These are phyloP conservation scores for Drepana falcataria DNA, from an alignment of 2,888 invertebrate species.

Conservation along the genomic window DNA sequence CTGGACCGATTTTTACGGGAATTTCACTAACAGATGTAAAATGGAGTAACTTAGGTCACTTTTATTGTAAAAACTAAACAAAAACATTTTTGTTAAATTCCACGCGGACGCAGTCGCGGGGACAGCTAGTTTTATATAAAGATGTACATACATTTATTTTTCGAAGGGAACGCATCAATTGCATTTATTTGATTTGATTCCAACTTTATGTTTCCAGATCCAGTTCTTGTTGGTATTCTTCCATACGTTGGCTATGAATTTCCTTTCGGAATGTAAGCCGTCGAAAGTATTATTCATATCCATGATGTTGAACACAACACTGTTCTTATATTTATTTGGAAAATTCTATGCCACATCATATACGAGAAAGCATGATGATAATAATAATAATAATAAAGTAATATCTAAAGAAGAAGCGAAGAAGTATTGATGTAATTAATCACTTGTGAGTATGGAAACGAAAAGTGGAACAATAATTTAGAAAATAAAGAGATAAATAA, in stretches of 20 bases:
- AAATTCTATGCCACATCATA: constrained; percentile 35
- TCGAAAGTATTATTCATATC: constrained; percentile 21
- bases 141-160: too few relatives aligned
- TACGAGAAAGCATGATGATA: constrained; percentile 11
- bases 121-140: too few relatives aligned
- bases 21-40: too few relatives aligned
- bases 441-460: too few relatives aligned
- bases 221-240: constrained; percentile 31
- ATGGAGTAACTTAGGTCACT: too few relatives aligned
- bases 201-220: constrained; percentile 29
- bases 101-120: too few relatives aligned
- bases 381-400: background rate
- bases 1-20: too few relatives aligned
- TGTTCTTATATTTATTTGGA: constrained; percentile 36
- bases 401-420: constrained; percentile 4
- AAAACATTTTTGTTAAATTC: too few relatives aligned
- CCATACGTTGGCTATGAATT: constrained; percentile 19
- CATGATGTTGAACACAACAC: constrained; percentile 18
- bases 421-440: too few relatives aligned
- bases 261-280: constrained; percentile 30
- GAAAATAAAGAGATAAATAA: background rate
- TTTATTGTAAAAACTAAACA: too few relatives aligned
- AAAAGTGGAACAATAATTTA: background rate
- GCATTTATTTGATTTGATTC: constrained; percentile 1
- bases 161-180: background rate